A percentile compares a stretch with the other conserved stretches of the same genome.
Conservation (phyloP, 2,888 invertebrate genomes). For the Dyspetes luteomarginatus region DNA sequence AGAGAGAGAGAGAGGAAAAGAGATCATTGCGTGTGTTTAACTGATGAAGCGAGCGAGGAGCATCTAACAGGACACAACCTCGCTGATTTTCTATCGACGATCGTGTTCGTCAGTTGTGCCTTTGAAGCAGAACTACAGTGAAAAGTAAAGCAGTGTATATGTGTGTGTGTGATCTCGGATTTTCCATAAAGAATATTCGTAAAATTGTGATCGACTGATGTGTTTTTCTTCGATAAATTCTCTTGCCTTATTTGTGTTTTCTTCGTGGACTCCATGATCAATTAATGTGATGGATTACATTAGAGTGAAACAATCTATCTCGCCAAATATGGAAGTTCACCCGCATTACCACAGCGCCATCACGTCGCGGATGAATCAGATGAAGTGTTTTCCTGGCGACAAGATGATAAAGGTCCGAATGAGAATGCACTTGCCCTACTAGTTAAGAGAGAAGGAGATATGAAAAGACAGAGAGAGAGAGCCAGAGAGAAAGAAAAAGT, state of each 20-base stretch:
- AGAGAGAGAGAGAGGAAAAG: constrained; percentile 6
- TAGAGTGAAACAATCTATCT: constrained; percentile 52
- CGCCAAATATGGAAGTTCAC: constrained; percentile 80
- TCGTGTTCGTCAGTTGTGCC: constrained; percentile 52
- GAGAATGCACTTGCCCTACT: constrained; percentile 51
- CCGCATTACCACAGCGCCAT: constrained; percentile 80
- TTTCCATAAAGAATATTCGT: not conserved
- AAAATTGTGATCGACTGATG: not conserved
- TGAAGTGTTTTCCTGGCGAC: constrained; percentile 82
- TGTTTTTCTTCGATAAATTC: not conserved
- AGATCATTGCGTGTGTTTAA: constrained; percentile 37
- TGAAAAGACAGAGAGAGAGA: not conserved
- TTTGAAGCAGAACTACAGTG: constrained; percentile 18
- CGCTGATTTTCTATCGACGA: constrained; percentile 55
- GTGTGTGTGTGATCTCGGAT: constrained; percentile 14
- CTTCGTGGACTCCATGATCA: constrained; percentile 8
- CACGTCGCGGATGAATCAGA: constrained; percentile 81
- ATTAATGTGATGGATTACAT: constrained; percentile 47
- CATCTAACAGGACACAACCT: constrained; percentile 46
- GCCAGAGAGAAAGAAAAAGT: constrained; percentile 16
- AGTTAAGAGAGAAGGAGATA: constrained; percentile 18
- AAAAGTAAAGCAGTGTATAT: constrained; percentile 34
- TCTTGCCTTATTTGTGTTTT: not conserved
- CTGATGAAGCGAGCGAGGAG: not conserved
- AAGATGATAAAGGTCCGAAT: constrained; percentile 77